Conservation (phyloP, 2,888 invertebrate species). For the Altica lythri region DNA sequence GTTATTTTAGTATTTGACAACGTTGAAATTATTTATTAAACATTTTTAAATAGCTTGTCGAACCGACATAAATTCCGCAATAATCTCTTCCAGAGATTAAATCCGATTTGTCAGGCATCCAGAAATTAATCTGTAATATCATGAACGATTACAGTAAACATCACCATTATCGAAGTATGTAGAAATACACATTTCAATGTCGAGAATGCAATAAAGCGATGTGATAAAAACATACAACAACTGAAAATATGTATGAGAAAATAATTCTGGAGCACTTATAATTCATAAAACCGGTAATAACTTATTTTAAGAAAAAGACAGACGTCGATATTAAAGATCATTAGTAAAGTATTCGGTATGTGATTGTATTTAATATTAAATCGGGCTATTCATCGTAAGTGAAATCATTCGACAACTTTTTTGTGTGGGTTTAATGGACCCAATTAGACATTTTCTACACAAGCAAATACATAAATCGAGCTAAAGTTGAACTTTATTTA, state of each 20-base stretch:
- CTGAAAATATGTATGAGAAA: slow-evolving; percentile 50
- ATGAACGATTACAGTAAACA: slow-evolving; percentile 32
- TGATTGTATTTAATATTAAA: slow-evolving; percentile 47
- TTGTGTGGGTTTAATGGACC: slow-evolving; percentile 20
- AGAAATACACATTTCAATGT: slow-evolving; percentile 30
- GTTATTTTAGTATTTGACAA: too few relatives aligned
- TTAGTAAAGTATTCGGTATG: slow-evolving; percentile 46
- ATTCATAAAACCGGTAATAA: slow-evolving; percentile 51
- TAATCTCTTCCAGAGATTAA: slow-evolving; percentile 21
- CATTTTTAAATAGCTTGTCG: too few relatives aligned
- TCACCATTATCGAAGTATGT: slow-evolving; percentile 34
- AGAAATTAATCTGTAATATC: slow-evolving; percentile 33
- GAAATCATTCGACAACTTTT: slow-evolving; percentile 35
- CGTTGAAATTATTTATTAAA: too few relatives aligned
- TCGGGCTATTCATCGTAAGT: slow-evolving; percentile 44
- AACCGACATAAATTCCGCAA: slow-evolving; percentile 11
- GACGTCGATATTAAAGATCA: slow-evolving; percentile 51
- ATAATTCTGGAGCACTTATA: slow-evolving; percentile 44
- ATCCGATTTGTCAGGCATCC: slow-evolving; percentile 29
- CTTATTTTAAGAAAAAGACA: slow-evolving; percentile 49
- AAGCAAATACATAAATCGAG: too few relatives aligned
- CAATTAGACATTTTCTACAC: too few relatives aligned
- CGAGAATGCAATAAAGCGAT: slow-evolving; percentile 36
- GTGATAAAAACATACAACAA: slow-evolving; percentile 41
- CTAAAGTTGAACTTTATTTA: too few relatives aligned